Evolutionary conservation across 2,888 invertebrate species (phyloP), one percentile per base, ranked within the genome.

Genomic region (Capitulum mitella): DNA sequence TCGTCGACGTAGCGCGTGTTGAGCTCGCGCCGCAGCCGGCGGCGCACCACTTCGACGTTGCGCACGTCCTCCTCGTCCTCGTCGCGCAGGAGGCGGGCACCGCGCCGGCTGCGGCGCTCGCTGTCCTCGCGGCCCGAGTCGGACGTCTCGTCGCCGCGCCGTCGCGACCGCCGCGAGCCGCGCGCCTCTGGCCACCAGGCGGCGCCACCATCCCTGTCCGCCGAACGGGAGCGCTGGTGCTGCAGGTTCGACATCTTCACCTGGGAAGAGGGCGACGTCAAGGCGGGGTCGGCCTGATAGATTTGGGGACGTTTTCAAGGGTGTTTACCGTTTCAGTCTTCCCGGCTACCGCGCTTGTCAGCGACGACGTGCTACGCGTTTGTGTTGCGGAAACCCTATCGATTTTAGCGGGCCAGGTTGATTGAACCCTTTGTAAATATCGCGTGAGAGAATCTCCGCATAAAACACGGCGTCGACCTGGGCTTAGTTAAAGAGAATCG

Each of bases 41-140:
- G 70, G 29, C 70, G 70, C 70, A 70, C 70, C 37, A 70, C 37
- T 22, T 70, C 70, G 5, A 70, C 70, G 37, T 70, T 70, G 22
- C 10, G 70, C 5, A 70, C 10, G 37, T 70, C 70, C 70, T 37
- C 22, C 22, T 37, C 70, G 70, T 70, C 70, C 70, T 37, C 37
- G 29, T 70, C 70, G 37, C 70, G 70, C 5, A 70, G 0, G 22
- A 70, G 6, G 22, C 37, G 12, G 3, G 2, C 16, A 37, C 22
- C 22, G 19, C 64, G 64, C 5, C 64, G 64, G 22, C 3, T 14
- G 19, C 70, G 37, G 5, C 37, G 70, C 22, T 37, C 70, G 70
- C 70, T 70, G 70, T 70, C 70, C 70, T 70, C 70, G 0, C 70
- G 70, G 37, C 70, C 70, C 22, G 70, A 70, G 37, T 70, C 70